Base-by-base conservation (phyloP, 2,113 vertebrate genomes). In the Laticauda colubrina region DNA sequence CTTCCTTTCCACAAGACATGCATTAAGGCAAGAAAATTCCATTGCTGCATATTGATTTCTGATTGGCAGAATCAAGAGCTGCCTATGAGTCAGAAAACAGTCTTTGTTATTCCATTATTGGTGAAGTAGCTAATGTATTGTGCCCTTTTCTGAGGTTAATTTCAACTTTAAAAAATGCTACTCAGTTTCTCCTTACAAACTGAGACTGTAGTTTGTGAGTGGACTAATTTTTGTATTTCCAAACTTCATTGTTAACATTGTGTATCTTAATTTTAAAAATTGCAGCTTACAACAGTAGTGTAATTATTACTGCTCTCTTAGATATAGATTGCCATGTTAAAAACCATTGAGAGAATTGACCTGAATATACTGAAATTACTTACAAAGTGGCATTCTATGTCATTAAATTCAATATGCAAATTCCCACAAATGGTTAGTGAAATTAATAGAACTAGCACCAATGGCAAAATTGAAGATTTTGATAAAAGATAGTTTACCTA, bases 331-430 rank as follows among this genome's bases (percentile, higher is more conserved):
- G 24, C 53, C 7, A 48, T 43, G 21, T 24, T 55, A 34, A 92
- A 92, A 89, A 56, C 48, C 87, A 89, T 93, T 81, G 23, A 88
- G 45, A n/a, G 45, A 86, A 86, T 9, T 39, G 69, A 90, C 34
- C 29, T 57, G 26, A 57, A 51, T 57, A n/a, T 34, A 90, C 29
- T 55, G 15, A 81, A 45, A 18, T 20, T 11, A 23, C n/a, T 23
- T 14, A 86, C 12, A 18, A 45, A 6, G 51, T 18, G 23, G 15
- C 11, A 3, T 81, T 89, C 51, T 24, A n/a, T 61, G 45, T 59
- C 59, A 61, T 61, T 85, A 86, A 61, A 85, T 21, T 10, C 8
- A 15, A 18, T 18, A 69, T 0, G n/a, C 64, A 69, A 14, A 69
- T 34, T 69, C n/a, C 5, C 29, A 34, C 4, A 69, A 69, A 69